phyloP scores from a whole-genome alignment of 30 jellyfish, hydroid and myxozoan genomes.

The Mastigias papua region DNA sequence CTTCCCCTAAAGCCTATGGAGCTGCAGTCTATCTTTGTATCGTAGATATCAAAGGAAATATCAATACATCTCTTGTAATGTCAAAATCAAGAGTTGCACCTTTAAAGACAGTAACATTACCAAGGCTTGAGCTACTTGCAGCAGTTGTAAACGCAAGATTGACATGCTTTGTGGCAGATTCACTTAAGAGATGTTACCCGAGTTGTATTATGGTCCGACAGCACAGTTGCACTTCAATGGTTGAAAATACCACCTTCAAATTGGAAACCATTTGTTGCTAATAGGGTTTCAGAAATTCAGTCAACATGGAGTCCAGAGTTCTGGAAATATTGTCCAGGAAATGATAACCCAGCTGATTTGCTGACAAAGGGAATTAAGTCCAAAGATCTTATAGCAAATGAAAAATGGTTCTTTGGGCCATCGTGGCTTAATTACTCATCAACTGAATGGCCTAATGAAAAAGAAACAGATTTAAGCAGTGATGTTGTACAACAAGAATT shows the following conservation, averaged over 20 bases:
- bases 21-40: constrained; percentile 20
- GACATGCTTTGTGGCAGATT: too few species aligned
- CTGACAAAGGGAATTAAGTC: constrained; percentile 35
- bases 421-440: not conserved
- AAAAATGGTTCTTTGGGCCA: constrained; percentile 64
- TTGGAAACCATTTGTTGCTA: too few species aligned
- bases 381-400: constrained; percentile 7
- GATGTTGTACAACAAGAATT: not conserved
- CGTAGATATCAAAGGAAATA: too few species aligned
- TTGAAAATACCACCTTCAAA: too few species aligned
- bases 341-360: too few species aligned
- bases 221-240: too few species aligned
- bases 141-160: constrained; percentile 44
- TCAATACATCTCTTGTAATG: too few species aligned
- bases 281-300: too few species aligned
- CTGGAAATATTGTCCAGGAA: too few species aligned
- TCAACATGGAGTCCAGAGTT: too few species aligned
- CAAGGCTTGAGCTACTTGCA: constrained; percentile 42
- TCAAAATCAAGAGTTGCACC: constrained; percentile 67
- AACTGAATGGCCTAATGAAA: not conserved
- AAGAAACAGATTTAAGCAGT: not conserved
- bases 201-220: too few species aligned
- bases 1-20: constrained; percentile 35
- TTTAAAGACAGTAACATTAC: constrained; percentile 5
- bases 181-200: too few species aligned